Base-by-base conservation (phyloP, 1,140 invertebrate genomes). In the Heliconius melpomene region DNA sequence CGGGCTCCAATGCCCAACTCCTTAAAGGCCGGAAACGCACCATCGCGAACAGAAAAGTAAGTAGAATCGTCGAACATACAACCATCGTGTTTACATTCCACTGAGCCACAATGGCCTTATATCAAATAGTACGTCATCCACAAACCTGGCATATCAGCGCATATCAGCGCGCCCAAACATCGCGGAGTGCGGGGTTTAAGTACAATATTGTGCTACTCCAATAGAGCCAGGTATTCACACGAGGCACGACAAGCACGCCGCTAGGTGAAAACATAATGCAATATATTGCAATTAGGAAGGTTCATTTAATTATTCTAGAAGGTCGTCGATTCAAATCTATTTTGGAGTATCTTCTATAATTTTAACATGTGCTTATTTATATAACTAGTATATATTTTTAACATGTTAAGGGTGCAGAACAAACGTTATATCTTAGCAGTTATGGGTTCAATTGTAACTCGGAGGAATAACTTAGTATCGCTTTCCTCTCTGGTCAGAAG, bases 151-250 rank as follows among this genome's bases (percentile, higher is more conserved):
- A 79, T 71, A n/a, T n/a, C n/a, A n/a, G n/a, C n/a, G n/a, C n/a
- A n/a, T n/a, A 66, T 79, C 70, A 54, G 60, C 38, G 70, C 57
- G 46, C 38, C 54, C 74, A 84, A 82, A 80, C 74, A 75, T 81
- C 77, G 73, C 29, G 18, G 70, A 40, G 66, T 54, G 29, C 29
- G 70, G 29, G 84, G 80, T 83, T 78, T 83, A 79, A 83, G 79
- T 84, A 85, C 80, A 72, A 84, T 82, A 84, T 88, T 83, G 84
- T 85, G 77, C 77, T 77, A 82, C 83, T 88, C 84, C 83, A 87
- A 89, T 88, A 85, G 80, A 86, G 46, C 81, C 82, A 82, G 82
- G 83, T 85, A 87, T 87, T 87, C 85, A 84, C 85, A 84, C 84
- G 82, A 80, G 82, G 83, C 87, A 83, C 82, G 85, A 82, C 77